Evolutionary conservation across 37 sponge, comb jelly and placozoan species (phyloP).

Genomic region (Dysidea cf. avara): DNA sequence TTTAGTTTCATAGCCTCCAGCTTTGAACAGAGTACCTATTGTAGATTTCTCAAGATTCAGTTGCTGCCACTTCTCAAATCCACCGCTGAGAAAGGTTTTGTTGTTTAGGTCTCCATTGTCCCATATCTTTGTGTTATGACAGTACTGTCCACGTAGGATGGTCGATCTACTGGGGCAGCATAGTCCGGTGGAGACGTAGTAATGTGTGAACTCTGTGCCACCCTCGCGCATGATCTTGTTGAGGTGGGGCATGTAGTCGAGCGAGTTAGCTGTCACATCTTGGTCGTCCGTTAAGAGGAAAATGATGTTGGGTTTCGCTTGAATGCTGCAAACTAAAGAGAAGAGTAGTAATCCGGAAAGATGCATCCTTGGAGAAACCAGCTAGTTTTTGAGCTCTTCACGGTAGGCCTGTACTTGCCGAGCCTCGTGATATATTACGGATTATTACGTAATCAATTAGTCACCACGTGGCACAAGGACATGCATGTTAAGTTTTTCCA

Average conservation of each 20-base stretch:
- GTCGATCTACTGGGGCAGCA: conserved; percentile 78
- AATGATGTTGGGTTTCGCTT: conserved; percentile 38
- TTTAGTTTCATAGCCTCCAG: conserved; percentile 67
- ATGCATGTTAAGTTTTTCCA: too few species aligned
- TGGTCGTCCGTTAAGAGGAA: conserved; percentile 70
- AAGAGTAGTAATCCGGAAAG: too few species aligned
- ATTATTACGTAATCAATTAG: too few species aligned
- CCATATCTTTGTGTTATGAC: conserved; percentile 76
- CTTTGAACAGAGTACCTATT: conserved; percentile 42
- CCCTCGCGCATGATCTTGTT: conserved; percentile 45
- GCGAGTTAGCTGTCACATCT: conserved; percentile 70
- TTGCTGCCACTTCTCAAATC: conserved; percentile 41
- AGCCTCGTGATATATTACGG: too few species aligned
- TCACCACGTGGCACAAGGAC: too few species aligned
- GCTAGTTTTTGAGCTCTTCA: too few species aligned
- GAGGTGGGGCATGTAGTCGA: conserved; percentile 70
- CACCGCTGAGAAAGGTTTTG: conserved; percentile 59
- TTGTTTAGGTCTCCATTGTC: conserved; percentile 84
- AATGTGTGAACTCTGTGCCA: too few species aligned
- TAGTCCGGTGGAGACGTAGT: conserved; percentile 64
- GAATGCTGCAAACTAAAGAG: neutral
- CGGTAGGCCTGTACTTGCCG: too few species aligned
- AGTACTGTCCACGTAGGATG: conserved; percentile 64
- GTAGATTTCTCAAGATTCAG: conserved; percentile 37
- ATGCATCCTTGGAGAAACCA: too few species aligned